A percentile compares a stretch with the other conserved stretches of the same genome.
Evolutionary conservation across 2,888 invertebrate species (phyloP).

Genomic region (Scrobipalpa atriplicella): DNA sequence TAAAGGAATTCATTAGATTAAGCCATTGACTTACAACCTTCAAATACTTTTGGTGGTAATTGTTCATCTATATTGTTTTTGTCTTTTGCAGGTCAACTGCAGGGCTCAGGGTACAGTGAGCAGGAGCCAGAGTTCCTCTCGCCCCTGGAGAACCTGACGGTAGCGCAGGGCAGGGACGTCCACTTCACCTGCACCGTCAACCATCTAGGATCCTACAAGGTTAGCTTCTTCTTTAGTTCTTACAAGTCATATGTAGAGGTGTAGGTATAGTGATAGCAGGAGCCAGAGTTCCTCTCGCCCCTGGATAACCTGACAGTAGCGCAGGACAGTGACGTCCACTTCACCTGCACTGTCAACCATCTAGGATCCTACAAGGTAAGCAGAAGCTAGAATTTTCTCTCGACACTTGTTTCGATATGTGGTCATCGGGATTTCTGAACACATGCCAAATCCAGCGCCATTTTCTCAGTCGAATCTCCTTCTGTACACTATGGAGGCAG

Average conservation of each 20-base stretch:
- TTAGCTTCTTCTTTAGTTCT: too few species aligned
- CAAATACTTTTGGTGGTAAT: too few species aligned
- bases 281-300: slow-evolving; percentile 92
- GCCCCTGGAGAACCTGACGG: slow-evolving; percentile 92
- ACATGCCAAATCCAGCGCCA: too few species aligned
- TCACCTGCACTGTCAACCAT: slow-evolving; percentile 95
- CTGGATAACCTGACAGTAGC: slow-evolving; percentile 93
- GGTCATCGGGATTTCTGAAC: too few species aligned
- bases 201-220: slow-evolving; percentile 92
- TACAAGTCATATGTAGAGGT: slow-evolving; percentile 73
- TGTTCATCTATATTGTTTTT: background rate
- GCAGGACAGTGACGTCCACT: slow-evolving; percentile 93
- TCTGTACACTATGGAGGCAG: too few species aligned
- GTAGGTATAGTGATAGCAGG: slow-evolving; percentile 72
- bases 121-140: slow-evolving; percentile 90
- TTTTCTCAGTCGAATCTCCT: too few species aligned
- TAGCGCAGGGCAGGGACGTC: slow-evolving; percentile 93
- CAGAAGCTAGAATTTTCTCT: too few species aligned
- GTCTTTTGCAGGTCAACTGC: slow-evolving; percentile 61
- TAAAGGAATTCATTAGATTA: too few species aligned
- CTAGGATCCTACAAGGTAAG: slow-evolving; percentile 92
- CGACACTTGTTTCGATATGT: too few species aligned
- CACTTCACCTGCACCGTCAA: slow-evolving; percentile 96
- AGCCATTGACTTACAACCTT: too few species aligned
- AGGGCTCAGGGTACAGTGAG: slow-evolving; percentile 73